Base-by-base conservation (phyloP, 2,113 vertebrate genomes). In the Lutjanus erythropterus region DNA sequence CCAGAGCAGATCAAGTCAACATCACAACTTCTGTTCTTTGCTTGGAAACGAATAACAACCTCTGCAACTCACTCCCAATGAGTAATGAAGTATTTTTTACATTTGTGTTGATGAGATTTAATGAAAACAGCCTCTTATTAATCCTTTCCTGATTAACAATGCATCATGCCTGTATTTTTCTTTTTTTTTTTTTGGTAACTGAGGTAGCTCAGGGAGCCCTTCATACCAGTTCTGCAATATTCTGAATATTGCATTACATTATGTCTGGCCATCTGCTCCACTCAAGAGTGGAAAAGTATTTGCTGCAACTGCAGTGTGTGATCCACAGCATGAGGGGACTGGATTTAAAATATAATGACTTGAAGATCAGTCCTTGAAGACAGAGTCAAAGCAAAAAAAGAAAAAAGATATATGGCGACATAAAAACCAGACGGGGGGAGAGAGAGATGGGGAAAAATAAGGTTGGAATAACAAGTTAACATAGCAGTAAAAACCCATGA, bases 1-100 rank as follows among this genome's bases (percentile, higher is more conserved):
- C 84, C 80, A 79, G 70, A 85, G 60, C 33, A 50, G 59, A 64
- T 65, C 41, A 33, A 33, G 37, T 76, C 53, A 3, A 71, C 62
- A 21, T 71, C 21, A 67, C 10, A 71, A 35, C 66, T 56, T 72
- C 35, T 19, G 52, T 31, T 71, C 56, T 78, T 73, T 55, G 62
- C 66, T 58, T 12, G 12, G 41, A 85, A 31, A 76, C 18, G 35
- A 69, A 66, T 19, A 83, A 72, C 44, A 86, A 37, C n/a, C n/a
- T n/a, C 31, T 55, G 12, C 1, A 0, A 29, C 19, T 71, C 39
- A 70, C 39, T 70, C 39, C 27, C 21, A 41, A 5, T 42, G 58
- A 39, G 10, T 68, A 60, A 55, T 70, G 39, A 16, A 19, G 1
- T 11, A 5, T 55, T 53, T 66, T 31, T 44, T 23, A 16, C 16